Evolutionary conservation across 2,113 vertebrate genomes (phyloP).

Genomic region (Sylvietta virens): DNA sequence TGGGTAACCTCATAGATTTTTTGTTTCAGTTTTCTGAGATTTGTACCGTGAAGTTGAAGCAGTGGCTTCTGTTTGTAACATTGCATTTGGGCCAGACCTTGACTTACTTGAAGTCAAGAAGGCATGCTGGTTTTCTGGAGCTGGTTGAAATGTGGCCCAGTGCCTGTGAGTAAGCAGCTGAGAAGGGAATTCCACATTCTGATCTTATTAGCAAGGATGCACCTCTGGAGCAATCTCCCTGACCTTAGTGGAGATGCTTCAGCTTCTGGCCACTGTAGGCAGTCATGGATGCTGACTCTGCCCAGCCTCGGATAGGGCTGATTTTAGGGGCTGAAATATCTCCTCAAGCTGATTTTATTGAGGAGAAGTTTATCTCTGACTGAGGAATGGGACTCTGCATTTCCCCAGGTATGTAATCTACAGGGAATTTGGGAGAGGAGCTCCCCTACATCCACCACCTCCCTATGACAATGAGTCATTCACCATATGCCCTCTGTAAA

Average conservation of each 20-base stretch:
- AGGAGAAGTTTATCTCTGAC: background rate
- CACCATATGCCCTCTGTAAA: background rate
- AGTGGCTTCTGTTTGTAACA: background rate
- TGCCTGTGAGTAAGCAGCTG: background rate
- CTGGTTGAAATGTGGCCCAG: background rate
- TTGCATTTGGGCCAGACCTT: background rate
- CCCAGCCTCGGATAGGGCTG: accelerated
- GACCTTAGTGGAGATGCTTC: background rate
- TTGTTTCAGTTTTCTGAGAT: background rate
- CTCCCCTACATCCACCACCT: background rate
- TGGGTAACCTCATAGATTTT: background rate
- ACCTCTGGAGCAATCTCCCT: background rate
- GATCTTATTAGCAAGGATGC: background rate
- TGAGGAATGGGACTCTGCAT: background rate
- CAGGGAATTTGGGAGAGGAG: background rate
- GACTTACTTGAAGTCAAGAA: background rate
- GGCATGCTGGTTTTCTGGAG: background rate
- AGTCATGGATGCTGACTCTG: background rate
- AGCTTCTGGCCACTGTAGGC: background rate
- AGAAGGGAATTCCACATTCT: background rate
- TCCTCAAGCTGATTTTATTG: background rate
- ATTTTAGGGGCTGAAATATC: background rate
- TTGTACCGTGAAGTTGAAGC: background rate
- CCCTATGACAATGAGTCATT: background rate
- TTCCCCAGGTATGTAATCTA: background rate